Conservation (phyloP, 2,113 vertebrate species). For the Platichthys stellatus region DNA sequence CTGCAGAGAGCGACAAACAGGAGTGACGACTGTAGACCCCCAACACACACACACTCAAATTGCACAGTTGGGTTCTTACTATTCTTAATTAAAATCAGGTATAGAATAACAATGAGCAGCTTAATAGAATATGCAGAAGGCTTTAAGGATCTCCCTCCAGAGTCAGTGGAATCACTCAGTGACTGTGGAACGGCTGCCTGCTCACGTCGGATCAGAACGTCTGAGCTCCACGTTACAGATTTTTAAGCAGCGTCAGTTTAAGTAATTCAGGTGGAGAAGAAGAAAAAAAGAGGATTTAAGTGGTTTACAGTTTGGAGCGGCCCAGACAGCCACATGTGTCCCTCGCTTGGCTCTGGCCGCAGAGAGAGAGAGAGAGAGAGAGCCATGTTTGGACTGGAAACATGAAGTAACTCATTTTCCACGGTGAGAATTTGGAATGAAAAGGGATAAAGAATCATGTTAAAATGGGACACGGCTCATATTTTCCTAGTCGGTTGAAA, state of each 20-base stretch:
- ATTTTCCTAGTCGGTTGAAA: conserved; percentile 8
- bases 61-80: conserved; percentile 61
- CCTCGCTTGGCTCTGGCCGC: neutral
- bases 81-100: conserved; percentile 74
- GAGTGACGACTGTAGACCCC: neutral
- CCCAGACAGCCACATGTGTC: too few relatives aligned
- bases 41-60: conserved; percentile 33
- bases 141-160: conserved; percentile 66
- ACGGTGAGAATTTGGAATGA: neutral
- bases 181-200: conserved; percentile 25
- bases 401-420: conserved; percentile 18
- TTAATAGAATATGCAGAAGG: conserved; percentile 70
- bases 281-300: neutral
- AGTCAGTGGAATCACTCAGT: conserved; percentile 51
- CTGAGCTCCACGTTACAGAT: conserved; percentile 25
- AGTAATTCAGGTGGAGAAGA: conserved; percentile 25
- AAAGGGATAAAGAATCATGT: neutral
- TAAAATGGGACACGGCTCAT: neutral
- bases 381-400: conserved; percentile 14
- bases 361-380: neutral
- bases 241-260: conserved; percentile 37
- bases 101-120: conserved; percentile 75
- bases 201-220: conserved; percentile 39
- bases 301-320: neutral
- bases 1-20: conserved; percentile 32